A percentile compares a stretch with the other conserved stretches of the same genome.
These are phyloP conservation scores for Epizoanthus fatuus DNA, from an alignment of 92 coral and sea anemone genomes.

Conservation along the genomic window DNA sequence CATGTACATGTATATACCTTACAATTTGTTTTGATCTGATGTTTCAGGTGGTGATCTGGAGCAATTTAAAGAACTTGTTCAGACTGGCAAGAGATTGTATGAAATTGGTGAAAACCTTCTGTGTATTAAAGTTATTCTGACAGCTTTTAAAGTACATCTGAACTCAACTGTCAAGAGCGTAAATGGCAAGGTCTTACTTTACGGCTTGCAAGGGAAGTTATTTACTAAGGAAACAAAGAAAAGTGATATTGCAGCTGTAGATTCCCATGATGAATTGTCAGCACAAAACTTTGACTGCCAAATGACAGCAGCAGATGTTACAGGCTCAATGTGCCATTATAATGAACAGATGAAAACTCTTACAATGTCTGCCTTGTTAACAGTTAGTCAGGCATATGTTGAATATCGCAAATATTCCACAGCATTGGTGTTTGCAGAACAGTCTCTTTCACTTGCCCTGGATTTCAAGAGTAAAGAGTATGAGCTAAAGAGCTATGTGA, in stretches of 20 bases:
- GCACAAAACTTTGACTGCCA: background rate
- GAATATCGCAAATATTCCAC: slow-evolving; percentile 50
- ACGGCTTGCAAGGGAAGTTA: slow-evolving; percentile 14
- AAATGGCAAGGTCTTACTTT: slow-evolving; percentile 28
- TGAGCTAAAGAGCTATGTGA: slow-evolving; percentile 80
- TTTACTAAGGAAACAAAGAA: background rate
- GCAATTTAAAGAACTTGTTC: slow-evolving; percentile 76
- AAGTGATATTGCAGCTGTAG: background rate
- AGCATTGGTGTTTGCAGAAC: slow-evolving; percentile 67
- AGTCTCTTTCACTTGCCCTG: slow-evolving; percentile 74
- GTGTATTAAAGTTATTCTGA: slow-evolving; percentile 68
- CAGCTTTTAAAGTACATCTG: slow-evolving; percentile 83
- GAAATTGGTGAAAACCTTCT: slow-evolving; percentile 57
- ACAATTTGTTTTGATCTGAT: background rate
- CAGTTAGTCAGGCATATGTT: slow-evolving; percentile 68
- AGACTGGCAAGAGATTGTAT: slow-evolving; percentile 75
- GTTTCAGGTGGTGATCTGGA: slow-evolving; percentile 42
- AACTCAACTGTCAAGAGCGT: slow-evolving; percentile 37
- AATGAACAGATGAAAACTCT: slow-evolving; percentile 5
- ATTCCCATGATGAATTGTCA: background rate
- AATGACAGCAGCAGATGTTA: background rate
- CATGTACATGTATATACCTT: no score
- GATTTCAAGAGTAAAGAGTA: slow-evolving; percentile 71
- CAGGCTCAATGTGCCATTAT: background rate
- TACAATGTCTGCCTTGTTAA: slow-evolving; percentile 75